phyloP scores from a whole-genome alignment of 2,113 vertebrate genomes.

The Cebus imitator region DNA sequence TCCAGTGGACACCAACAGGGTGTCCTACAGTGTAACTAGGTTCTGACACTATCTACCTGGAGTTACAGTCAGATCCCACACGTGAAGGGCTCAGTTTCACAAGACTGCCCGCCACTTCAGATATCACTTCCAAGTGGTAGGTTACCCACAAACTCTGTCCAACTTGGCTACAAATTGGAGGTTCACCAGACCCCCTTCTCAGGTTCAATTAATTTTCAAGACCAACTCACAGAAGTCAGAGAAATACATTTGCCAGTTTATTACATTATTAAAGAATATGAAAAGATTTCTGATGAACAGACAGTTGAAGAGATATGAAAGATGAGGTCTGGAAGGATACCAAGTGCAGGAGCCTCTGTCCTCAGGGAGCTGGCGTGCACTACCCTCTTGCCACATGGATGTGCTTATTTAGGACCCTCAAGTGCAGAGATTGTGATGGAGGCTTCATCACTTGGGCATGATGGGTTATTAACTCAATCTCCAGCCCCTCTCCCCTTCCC shows the following conservation, averaged over 20 bases:
- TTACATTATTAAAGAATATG: background rate
- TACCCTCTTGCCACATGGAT: too few species aligned
- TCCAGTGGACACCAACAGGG: background rate
- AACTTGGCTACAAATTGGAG: background rate
- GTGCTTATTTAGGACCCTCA: background rate
- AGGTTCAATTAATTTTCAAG: background rate
- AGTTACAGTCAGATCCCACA: background rate
- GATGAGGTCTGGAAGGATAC: background rate
- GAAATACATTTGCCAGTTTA: too few species aligned
- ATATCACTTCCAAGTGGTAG: too few species aligned
- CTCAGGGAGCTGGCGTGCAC: too few species aligned
- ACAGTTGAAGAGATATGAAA: background rate
- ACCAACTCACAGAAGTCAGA: background rate
- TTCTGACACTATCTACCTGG: background rate
- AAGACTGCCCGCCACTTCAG: background rate
- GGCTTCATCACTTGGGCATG: background rate
- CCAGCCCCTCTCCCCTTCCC: background rate
- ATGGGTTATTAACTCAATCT: background rate
- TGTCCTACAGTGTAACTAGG: background rate
- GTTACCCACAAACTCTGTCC: background rate
- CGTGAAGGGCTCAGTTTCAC: background rate
- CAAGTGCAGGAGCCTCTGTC: background rate
- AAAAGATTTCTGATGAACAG: too few species aligned
- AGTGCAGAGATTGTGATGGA: too few species aligned
- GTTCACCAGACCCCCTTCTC: background rate